Conservation (phyloP, 64 coral and sea anemone genomes). For the Platygyra sinensis region DNA sequence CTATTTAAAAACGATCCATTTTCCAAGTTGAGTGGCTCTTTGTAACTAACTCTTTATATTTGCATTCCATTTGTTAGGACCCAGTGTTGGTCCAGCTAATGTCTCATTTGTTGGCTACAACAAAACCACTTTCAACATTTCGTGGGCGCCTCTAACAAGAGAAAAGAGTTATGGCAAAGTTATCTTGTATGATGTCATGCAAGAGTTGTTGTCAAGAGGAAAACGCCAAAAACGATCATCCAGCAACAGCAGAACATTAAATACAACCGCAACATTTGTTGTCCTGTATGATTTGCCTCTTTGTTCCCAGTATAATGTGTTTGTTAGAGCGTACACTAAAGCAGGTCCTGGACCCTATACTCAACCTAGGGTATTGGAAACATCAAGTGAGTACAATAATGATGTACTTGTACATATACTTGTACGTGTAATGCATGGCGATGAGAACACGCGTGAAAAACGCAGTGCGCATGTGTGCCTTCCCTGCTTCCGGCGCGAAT, state of each 20-base stretch:
- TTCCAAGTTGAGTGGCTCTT: neutral
- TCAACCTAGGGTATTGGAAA: neutral
- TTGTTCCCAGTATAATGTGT: neutral
- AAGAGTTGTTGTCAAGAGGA: neutral
- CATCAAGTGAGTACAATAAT: neutral
- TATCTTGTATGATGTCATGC: neutral
- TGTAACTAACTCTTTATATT: neutral
- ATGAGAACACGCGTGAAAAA: no score
- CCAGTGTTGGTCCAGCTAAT: neutral
- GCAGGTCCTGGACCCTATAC: neutral
- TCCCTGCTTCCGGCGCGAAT: no score
- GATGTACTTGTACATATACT: no score
- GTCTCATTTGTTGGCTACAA: neutral
- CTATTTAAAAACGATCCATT: no score
- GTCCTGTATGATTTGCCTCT: neutral
- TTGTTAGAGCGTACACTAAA: neutral
- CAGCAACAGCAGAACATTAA: neutral
- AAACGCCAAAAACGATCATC: neutral
- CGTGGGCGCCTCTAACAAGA: neutral
- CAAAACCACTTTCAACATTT: neutral
- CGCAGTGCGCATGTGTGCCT: no score
- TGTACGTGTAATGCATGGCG: no score
- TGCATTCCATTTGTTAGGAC: neutral
- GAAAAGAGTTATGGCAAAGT: neutral
- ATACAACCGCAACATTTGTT: conserved; percentile 1